Conservation (phyloP, 2,113 vertebrate species). For the Pipa parva region DNA sequence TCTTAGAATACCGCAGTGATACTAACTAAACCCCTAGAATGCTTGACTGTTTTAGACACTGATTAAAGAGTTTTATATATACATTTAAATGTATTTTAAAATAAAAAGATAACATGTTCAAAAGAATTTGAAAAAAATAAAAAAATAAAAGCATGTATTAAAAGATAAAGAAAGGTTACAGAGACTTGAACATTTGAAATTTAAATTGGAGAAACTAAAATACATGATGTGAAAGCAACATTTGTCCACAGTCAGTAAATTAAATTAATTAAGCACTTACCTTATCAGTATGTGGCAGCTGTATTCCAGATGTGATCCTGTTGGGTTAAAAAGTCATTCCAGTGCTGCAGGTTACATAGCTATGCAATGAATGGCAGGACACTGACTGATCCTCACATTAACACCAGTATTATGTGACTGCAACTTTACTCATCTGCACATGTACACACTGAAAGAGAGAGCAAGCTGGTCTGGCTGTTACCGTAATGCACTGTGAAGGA, state of each 20-base stretch:
- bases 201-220: background rate
- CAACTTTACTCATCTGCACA: slow-evolving; percentile 33
- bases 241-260: background rate
- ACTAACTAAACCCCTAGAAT: too few relatives aligned
- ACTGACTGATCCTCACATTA: slow-evolving; percentile 20
- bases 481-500: slow-evolving; percentile 5
- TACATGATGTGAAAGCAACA: background rate
- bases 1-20: too few relatives aligned
- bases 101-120: too few relatives aligned
- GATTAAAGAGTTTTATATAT: too few relatives aligned
- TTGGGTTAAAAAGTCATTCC: background rate
- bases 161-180: background rate
- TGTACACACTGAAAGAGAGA: slow-evolving; percentile 8
- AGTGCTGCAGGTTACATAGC: background rate
- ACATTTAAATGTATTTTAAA: too few relatives aligned
- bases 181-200: background rate
- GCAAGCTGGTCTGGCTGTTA: background rate
- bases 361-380: background rate
- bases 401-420: slow-evolving; percentile 29
- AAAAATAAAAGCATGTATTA: background rate
- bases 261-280: slow-evolving; percentile 16
- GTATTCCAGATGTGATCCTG: background rate
- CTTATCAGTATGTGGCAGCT: slow-evolving; percentile 9
- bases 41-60: too few relatives aligned
- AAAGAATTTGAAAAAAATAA: too few relatives aligned